Percentiles rank a stretch among this genome's conserved stretches.
Evolutionary conservation across 23 tunicate species (phyloP).

Genomic region (Ciona savignyi): DNA sequence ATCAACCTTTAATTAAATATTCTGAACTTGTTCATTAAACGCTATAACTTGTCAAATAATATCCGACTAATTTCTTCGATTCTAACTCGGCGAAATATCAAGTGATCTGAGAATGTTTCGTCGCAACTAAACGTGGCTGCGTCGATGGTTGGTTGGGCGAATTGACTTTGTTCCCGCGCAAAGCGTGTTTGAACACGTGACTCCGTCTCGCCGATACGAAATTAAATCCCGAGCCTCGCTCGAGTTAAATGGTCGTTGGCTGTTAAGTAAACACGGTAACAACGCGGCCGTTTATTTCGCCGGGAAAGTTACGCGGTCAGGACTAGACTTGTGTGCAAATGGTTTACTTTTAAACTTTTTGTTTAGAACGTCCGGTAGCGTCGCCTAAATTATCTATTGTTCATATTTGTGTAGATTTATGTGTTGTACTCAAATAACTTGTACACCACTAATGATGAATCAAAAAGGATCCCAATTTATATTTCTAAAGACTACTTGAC

Average conservation of each 20-base stretch:
- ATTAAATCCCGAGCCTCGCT: neutral
- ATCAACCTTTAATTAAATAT: too few species aligned
- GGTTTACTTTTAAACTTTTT: neutral
- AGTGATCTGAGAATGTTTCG: too few species aligned
- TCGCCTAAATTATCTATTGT: neutral
- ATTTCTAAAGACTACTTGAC: too few species aligned
- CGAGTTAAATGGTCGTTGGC: constrained; percentile 1
- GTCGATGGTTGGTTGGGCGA: neutral
- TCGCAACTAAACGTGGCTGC: constrained; percentile 1
- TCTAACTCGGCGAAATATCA: too few species aligned
- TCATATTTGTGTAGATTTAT: neutral
- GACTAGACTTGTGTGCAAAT: neutral
- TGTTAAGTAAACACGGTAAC: neutral
- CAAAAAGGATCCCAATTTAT: too few species aligned
- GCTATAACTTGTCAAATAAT: too few species aligned
- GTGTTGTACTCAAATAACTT: too few species aligned
- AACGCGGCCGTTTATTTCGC: neutral
- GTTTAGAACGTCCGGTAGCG: neutral
- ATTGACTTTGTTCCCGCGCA: neutral
- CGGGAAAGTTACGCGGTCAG: neutral
- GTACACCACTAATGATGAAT: too few species aligned
- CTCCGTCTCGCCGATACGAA: neutral
- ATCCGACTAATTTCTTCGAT: too few species aligned
- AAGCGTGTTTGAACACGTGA: neutral
- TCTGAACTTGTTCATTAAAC: too few species aligned